Evolutionary conservation across 2,888 invertebrate genomes (phyloP).

Genomic region (Stenodera caucasica): DNA sequence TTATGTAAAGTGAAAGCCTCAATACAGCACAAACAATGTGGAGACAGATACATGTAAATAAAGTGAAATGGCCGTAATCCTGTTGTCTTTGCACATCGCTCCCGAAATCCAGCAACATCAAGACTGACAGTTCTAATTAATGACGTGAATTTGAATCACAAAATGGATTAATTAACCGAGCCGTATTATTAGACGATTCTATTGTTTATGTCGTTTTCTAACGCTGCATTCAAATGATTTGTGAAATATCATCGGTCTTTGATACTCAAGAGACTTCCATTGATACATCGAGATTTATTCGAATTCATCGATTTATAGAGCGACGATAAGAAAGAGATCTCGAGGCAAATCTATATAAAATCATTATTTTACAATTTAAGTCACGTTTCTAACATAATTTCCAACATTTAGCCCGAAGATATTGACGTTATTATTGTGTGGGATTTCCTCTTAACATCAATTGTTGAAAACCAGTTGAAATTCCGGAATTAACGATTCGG

Average conservation of each 20-base stretch:
- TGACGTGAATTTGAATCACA: slow-evolving; percentile 35
- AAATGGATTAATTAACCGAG: slow-evolving; percentile 34
- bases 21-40: not conserved
- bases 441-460: not conserved
- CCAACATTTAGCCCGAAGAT: slow-evolving; percentile 16
- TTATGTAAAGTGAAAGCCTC: not conserved
- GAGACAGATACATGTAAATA: not conserved
- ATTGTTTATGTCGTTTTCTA: not conserved
- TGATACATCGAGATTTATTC: not conserved
- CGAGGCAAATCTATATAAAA: not conserved
- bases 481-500: too few relatives aligned
- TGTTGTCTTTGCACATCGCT: not conserved
- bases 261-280: too few relatives aligned
- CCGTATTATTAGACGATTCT: too few relatives aligned
- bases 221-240: not conserved
- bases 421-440: slow-evolving; percentile 8
- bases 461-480: too few relatives aligned
- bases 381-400: slow-evolving; percentile 18
- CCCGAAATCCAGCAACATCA: slow-evolving; percentile 21
- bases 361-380: not conserved
- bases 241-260: not conserved
- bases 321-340: not conserved
- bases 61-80: not conserved
- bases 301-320: not conserved
- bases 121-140: slow-evolving; percentile 34